These are phyloP conservation scores for Orchesellides sinensis DNA, from an alignment of 2,888 invertebrate species.

Conservation along the genomic window DNA sequence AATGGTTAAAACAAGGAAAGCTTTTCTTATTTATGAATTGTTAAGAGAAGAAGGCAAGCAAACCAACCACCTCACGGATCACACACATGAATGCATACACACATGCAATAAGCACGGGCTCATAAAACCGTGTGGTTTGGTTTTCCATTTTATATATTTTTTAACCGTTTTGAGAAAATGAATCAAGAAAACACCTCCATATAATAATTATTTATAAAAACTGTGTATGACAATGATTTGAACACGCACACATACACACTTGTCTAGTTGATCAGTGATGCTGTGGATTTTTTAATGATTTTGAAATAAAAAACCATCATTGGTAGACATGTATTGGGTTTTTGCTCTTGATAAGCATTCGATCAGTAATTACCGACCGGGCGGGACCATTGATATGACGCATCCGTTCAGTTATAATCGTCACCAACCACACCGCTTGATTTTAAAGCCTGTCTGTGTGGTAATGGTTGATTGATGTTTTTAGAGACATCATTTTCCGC, in stretches of 20 bases:
- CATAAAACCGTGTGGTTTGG: conserved; percentile 60
- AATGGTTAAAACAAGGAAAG: neutral
- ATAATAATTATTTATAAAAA: conserved; percentile 33
- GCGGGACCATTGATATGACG: neutral
- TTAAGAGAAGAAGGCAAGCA: no score
- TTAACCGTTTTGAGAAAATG: neutral
- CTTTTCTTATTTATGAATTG: neutral
- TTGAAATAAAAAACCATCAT: neutral
- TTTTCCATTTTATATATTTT: neutral
- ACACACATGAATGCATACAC: conserved; percentile 59
- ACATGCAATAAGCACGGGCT: conserved; percentile 51
- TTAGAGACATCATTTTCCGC: conserved; percentile 60
- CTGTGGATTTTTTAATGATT: no score
- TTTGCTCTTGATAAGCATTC: neutral
- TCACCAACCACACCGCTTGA: conserved; percentile 16
- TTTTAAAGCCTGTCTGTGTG: conserved; percentile 29
- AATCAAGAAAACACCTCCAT: conserved; percentile 53
- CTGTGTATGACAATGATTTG: neutral
- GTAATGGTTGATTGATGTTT: conserved; percentile 33
- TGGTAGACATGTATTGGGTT: neutral
- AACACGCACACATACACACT: conserved; percentile 4
- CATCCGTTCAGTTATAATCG: conserved; percentile 47
- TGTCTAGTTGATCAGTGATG: no score
- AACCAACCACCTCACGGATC: conserved; percentile 61
- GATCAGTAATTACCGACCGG: neutral